These are phyloP conservation scores for Cyprinodon brontotheroides DNA, from an alignment of 2,113 vertebrate species.

Conservation along the genomic window DNA sequence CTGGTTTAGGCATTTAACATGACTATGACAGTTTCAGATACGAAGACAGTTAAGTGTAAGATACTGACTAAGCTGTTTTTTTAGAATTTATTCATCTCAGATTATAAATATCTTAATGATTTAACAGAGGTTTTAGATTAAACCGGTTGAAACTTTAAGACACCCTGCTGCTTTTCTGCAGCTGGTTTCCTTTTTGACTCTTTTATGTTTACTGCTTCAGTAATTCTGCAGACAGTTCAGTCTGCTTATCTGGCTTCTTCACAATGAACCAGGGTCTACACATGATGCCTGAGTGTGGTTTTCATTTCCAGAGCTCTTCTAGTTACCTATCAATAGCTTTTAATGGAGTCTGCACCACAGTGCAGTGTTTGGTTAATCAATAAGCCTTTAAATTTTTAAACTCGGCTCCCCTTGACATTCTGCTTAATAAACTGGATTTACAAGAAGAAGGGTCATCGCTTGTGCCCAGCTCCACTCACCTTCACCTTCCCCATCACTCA, in stretches of 20 bases:
- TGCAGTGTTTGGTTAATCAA: constrained; percentile 11
- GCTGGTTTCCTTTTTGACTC: not conserved
- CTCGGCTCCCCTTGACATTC: constrained; percentile 10
- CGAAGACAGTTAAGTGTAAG: not conserved
- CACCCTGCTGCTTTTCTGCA: not conserved
- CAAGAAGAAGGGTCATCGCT: constrained; percentile 34
- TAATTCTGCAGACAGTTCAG: not conserved
- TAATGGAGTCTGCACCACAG: constrained; percentile 12
- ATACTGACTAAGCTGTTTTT: not conserved
- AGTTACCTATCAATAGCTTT: constrained; percentile 1
- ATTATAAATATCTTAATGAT: not conserved
- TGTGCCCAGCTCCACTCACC: constrained; percentile 28
- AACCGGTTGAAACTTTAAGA: not conserved
- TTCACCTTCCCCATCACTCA: constrained; percentile 18
- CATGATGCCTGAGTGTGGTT: not conserved
- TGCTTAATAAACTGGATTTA: constrained; percentile 10
- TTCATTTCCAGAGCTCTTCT: not conserved
- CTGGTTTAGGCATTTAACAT: no score
- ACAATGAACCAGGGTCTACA: not conserved
- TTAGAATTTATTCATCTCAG: not conserved
- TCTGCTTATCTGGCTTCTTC: not conserved
- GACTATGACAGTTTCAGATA: not conserved
- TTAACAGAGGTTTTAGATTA: not conserved
- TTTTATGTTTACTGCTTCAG: not conserved
- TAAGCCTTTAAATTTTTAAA: constrained; percentile 25